Evolutionary conservation across 2,888 invertebrate genomes (phyloP).

Genomic region (Dysmachus trigonus): DNA sequence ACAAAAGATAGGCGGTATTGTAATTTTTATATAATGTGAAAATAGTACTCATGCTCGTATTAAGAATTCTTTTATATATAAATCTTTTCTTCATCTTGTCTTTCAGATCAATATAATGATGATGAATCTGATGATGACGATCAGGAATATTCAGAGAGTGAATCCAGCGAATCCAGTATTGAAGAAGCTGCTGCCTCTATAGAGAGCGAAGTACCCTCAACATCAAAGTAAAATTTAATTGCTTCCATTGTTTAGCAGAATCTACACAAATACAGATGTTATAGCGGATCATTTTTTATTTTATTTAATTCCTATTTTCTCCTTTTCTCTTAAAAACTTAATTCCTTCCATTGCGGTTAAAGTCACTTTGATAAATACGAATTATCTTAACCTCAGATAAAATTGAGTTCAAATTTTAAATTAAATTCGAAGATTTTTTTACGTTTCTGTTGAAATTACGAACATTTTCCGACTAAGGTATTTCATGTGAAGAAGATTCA

Average conservation of each 20-base stretch:
- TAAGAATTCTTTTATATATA: background rate
- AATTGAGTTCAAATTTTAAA: background rate
- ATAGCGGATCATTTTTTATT: background rate
- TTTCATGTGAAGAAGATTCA: too few species aligned
- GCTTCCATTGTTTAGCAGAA: background rate
- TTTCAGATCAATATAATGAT: constrained; percentile 56
- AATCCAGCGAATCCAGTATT: constrained; percentile 54
- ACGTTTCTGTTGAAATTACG: too few species aligned
- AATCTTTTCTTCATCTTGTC: constrained; percentile 47
- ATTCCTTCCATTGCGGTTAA: too few species aligned
- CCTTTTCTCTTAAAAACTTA: background rate
- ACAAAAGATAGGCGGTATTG: too few species aligned
- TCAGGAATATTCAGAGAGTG: constrained; percentile 63
- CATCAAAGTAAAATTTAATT: background rate
- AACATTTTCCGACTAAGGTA: too few species aligned
- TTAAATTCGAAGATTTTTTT: too few species aligned
- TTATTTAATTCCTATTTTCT: background rate
- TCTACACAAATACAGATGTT: background rate
- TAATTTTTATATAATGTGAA: too few species aligned
- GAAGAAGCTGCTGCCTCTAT: constrained; percentile 60
- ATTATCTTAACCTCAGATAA: background rate
- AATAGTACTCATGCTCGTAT: background rate
- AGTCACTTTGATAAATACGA: background rate
- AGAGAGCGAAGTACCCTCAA: background rate
- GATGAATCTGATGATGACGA: constrained; percentile 66